These are phyloP conservation scores for Umimayanthus chanpuru DNA, from an alignment of 92 coral and sea anemone genomes.

Conservation along the genomic window DNA sequence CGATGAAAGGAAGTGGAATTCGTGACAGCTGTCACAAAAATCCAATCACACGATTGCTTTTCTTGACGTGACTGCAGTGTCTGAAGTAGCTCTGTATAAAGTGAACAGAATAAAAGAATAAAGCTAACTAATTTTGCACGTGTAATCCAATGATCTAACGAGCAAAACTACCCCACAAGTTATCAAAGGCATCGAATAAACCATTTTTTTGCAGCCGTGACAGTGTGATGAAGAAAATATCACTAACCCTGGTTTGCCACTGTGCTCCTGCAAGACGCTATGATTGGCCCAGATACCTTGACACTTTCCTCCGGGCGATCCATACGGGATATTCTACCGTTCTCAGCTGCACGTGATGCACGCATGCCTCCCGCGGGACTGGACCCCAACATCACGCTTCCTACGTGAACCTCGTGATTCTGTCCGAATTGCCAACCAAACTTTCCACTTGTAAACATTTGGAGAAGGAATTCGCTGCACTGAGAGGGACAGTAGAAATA, in stretches of 20 bases:
- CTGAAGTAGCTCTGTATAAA: conserved; percentile 23
- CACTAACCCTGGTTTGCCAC: conserved; percentile 19
- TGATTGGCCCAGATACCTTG: neutral
- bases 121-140: neutral
- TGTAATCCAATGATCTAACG: neutral
- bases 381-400: conserved; percentile 10
- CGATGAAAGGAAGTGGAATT: conserved; percentile 7
- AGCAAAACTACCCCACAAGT: neutral
- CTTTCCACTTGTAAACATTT: conserved; percentile 29
- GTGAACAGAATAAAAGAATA: neutral
- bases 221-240: neutral
- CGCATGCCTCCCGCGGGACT: neutral
- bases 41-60: conserved; percentile 28
- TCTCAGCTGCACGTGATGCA: conserved; percentile 7
- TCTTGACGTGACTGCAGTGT: conserved; percentile 34
- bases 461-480: conserved; percentile 41
- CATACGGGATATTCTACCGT: neutral
- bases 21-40: conserved; percentile 40
- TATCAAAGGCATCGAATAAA: neutral
- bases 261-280: conserved; percentile 13
- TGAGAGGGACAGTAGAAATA: neutral
- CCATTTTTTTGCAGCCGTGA: neutral
- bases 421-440: conserved; percentile 31
- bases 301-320: conserved; percentile 16
- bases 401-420: conserved; percentile 4